phyloP scores from a whole-genome alignment of 2,888 invertebrate genomes.

The Dendrolimus pini region DNA sequence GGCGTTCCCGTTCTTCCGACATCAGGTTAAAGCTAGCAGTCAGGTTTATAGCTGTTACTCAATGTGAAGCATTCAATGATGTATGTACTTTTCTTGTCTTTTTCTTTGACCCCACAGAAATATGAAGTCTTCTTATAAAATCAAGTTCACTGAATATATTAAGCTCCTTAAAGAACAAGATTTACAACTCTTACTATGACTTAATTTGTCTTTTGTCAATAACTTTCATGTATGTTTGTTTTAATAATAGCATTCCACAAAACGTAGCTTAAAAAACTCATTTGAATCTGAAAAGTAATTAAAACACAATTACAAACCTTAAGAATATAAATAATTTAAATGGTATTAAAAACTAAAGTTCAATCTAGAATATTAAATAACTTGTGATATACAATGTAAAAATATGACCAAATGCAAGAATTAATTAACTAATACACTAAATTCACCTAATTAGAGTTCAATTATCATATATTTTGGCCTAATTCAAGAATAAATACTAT shows the following conservation, averaged over 20 bases:
- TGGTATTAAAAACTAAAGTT: conserved; percentile 17
- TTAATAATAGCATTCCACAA: conserved; percentile 36
- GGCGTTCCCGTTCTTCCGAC: conserved; percentile 63
- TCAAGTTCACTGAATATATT: neutral
- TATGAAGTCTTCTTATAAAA: neutral
- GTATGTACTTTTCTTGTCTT: neutral
- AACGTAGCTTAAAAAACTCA: conserved; percentile 36
- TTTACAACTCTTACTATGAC: neutral
- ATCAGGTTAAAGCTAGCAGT: conserved; percentile 52
- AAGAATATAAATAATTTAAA: conserved; percentile 26
- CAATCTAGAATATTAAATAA: conserved; percentile 13
- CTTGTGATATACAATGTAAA: conserved; percentile 13
- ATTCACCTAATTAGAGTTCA: conserved; percentile 17
- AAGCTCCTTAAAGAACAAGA: neutral
- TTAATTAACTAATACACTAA: conserved; percentile 16
- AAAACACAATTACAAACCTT: conserved; percentile 24
- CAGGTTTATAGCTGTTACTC: neutral
- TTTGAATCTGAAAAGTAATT: conserved; percentile 51
- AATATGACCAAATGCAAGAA: conserved; percentile 14
- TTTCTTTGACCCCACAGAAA: neutral
- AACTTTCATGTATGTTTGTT: conserved; percentile 29
- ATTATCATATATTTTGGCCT: conserved; percentile 23
- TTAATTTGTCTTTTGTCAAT: conserved; percentile 14
- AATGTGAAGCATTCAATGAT: neutral
- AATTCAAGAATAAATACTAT: conserved; percentile 42